phyloP scores from a whole-genome alignment of 2,888 invertebrate species.

The Danaus chrysippus region DNA sequence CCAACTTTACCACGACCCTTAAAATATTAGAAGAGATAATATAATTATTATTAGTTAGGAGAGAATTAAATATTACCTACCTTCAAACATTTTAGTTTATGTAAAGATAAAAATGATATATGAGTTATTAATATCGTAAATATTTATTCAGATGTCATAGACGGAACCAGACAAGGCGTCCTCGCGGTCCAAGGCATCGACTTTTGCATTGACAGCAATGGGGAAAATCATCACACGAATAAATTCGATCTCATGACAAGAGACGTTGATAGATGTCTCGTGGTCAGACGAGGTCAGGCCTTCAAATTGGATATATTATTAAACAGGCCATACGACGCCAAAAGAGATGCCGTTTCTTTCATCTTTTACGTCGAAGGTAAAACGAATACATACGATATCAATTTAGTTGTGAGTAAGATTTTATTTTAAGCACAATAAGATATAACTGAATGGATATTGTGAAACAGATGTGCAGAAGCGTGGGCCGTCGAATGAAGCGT shows the following conservation, averaged over 20 bases:
- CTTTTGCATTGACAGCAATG: constrained; percentile 86
- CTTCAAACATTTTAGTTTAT: constrained; percentile 4
- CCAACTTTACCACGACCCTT: not conserved
- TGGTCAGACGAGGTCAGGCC: constrained; percentile 90
- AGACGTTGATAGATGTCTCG: constrained; percentile 80
- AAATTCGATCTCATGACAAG: constrained; percentile 87
- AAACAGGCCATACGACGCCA: constrained; percentile 85
- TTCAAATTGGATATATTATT: constrained; percentile 86
- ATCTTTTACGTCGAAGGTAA: constrained; percentile 88
- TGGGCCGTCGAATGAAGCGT: constrained; percentile 88
- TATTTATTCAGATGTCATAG: constrained; percentile 65
- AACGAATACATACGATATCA: constrained; percentile 28
- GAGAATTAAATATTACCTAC: not conserved
- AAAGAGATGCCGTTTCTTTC: constrained; percentile 88
- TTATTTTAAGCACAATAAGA: constrained; percentile 31
- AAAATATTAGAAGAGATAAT: not conserved
- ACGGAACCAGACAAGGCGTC: constrained; percentile 76
- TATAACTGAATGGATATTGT: constrained; percentile 35
- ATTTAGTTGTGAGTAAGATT: constrained; percentile 26
- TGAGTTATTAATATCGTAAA: constrained; percentile 5
- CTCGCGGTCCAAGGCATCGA: constrained; percentile 86
- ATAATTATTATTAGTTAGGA: not conserved
- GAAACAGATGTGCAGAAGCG: constrained; percentile 84
- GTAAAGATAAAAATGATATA: not conserved
- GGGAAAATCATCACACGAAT: constrained; percentile 86